phyloP scores from a whole-genome alignment of 2,113 vertebrate species.

The Eubucco bourcierii region DNA sequence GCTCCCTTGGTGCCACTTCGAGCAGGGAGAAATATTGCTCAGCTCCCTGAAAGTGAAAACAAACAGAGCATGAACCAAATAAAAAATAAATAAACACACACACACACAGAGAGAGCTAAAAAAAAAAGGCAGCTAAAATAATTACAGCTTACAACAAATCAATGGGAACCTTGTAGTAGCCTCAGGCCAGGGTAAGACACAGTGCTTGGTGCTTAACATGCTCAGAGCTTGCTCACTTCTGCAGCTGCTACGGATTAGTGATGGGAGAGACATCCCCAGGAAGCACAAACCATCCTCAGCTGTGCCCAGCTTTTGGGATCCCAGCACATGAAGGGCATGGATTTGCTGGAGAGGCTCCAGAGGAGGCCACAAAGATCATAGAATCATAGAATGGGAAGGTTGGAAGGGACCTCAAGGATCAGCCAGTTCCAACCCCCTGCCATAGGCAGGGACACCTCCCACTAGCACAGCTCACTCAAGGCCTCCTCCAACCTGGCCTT shows the following conservation, averaged over 20 bases:
- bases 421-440: too few species aligned
- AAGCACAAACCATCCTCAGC: not conserved
- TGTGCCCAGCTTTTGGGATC: too few species aligned
- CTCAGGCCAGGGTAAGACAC: slow-evolving; percentile 37
- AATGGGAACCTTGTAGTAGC: slow-evolving; percentile 63
- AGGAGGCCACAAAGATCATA: too few species aligned
- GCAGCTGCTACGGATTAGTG: accelerated
- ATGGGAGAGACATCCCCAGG: not conserved
- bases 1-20: not conserved
- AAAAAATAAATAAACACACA: not conserved
- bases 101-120: too few species aligned
- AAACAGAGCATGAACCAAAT: slow-evolving; percentile 46
- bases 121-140: slow-evolving; percentile 60
- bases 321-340: too few species aligned
- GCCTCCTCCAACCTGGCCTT: too few species aligned
- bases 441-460: too few species aligned
- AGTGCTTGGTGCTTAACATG: not conserved
- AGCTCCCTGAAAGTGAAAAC: slow-evolving; percentile 36
- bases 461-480: too few species aligned
- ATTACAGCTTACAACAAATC: slow-evolving; percentile 73
- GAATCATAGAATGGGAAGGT: too few species aligned
- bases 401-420: too few species aligned
- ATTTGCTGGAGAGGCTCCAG: too few species aligned
- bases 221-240: not conserved
- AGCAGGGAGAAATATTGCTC: not conserved